phyloP scores from a whole-genome alignment of 92 coral and sea anemone species.

The Siderastrea siderea region DNA sequence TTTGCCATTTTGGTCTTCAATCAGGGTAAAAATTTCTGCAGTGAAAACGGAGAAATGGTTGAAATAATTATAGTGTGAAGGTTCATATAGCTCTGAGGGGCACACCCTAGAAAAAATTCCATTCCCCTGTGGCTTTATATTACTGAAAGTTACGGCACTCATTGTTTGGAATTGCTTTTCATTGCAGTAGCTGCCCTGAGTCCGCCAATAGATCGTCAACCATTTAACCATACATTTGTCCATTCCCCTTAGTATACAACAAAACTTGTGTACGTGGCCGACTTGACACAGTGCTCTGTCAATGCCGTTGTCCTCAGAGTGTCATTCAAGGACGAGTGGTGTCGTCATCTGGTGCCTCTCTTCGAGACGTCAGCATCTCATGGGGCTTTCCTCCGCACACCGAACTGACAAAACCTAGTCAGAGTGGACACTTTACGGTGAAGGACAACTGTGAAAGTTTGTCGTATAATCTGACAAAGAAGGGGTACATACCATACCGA shows the following conservation, averaged over 20 bases:
- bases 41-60: no score
- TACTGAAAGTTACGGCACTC: no score
- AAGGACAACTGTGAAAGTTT: constrained; percentile 1
- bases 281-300: not conserved
- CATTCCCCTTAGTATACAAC: not conserved
- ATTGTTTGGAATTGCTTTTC: not conserved
- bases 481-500: not conserved
- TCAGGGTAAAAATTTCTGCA: no score
- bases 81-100: no score
- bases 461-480: constrained; percentile 1
- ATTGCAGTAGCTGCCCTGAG: no score
- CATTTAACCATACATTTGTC: not conserved
- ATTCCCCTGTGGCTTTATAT: no score
- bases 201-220: not conserved
- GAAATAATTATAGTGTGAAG: no score
- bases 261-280: constrained; percentile 1
- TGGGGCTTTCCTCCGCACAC: not conserved
- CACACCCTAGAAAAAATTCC: no score
- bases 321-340: constrained; percentile 23
- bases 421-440: constrained; percentile 17
- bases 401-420: constrained; percentile 8
- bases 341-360: constrained; percentile 14
- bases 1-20: no score
- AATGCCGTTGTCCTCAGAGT: not conserved
- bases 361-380: constrained; percentile 1